Conservation (phyloP, 2,797 vertebrate species). For the Pelochelys cantorii region DNA sequence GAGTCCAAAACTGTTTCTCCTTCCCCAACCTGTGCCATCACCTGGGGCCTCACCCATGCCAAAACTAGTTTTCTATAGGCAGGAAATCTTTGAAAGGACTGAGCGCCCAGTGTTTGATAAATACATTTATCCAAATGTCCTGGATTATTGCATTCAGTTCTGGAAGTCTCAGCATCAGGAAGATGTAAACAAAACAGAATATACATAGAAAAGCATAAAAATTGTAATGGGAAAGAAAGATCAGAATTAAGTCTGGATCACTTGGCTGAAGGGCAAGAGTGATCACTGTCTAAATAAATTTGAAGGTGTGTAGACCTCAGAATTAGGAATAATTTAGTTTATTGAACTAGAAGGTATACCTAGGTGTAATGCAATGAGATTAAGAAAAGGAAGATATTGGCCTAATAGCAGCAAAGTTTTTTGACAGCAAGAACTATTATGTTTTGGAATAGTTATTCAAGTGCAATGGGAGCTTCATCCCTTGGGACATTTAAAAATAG, state of each 20-base stretch:
- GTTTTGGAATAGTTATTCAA: background rate
- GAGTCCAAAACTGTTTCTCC: background rate
- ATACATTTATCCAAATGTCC: background rate
- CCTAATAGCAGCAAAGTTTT: conserved; percentile 7
- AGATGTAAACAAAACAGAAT: background rate
- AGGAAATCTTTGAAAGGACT: background rate
- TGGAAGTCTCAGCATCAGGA: background rate
- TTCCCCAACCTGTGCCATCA: background rate
- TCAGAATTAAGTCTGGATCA: background rate
- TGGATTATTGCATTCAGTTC: background rate
- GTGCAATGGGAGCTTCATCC: conserved; percentile 30
- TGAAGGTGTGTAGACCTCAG: background rate
- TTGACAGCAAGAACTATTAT: background rate
- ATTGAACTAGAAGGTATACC: background rate
- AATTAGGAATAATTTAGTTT: conserved; percentile 10
- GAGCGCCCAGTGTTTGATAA: background rate
- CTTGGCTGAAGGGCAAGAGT: background rate
- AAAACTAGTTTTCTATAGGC: background rate
- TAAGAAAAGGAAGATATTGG: conserved; percentile 3
- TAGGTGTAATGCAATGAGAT: background rate
- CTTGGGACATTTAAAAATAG: conserved; percentile 26
- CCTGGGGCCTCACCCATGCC: background rate
- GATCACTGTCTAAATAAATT: background rate
- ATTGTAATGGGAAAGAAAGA: background rate
- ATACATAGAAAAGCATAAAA: conserved; percentile 13